Conservation (phyloP, 2,888 invertebrate species). For the Poecilus cupreus region DNA sequence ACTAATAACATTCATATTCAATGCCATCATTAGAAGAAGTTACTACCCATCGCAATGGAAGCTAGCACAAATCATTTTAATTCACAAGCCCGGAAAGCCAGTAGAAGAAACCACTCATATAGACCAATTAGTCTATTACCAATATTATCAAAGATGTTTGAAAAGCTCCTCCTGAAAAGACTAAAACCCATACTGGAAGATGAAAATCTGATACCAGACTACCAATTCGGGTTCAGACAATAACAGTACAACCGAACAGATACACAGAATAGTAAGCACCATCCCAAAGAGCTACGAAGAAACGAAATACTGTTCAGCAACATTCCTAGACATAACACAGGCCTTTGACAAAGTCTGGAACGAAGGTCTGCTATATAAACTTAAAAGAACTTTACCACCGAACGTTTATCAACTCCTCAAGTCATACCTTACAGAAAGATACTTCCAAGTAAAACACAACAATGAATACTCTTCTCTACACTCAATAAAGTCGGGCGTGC, state of each 20-base stretch:
- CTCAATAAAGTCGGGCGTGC: background rate
- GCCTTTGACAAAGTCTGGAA: background rate
- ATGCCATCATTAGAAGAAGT: background rate
- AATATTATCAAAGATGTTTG: no score
- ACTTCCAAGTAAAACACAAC: background rate
- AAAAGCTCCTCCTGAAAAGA: no score
- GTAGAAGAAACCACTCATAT: background rate
- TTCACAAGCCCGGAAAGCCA: background rate
- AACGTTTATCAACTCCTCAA: background rate
- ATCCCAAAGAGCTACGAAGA: no score
- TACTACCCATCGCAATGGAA: background rate
- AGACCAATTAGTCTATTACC: background rate
- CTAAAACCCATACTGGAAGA: no score
- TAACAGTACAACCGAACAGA: background rate
- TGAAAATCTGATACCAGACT: no score
- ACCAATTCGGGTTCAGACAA: background rate
- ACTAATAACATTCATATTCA: background rate
- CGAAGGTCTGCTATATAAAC: background rate
- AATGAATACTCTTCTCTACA: background rate
- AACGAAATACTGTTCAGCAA: background rate
- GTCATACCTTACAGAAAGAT: background rate
- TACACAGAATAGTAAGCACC: background rate
- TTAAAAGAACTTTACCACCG: background rate
- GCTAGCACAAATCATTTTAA: background rate
- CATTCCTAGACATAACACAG: background rate